Evolutionary conservation across 2,113 vertebrate genomes (phyloP), one percentile per base, ranked within the genome.

Genomic region (Trogon melanurus): DNA sequence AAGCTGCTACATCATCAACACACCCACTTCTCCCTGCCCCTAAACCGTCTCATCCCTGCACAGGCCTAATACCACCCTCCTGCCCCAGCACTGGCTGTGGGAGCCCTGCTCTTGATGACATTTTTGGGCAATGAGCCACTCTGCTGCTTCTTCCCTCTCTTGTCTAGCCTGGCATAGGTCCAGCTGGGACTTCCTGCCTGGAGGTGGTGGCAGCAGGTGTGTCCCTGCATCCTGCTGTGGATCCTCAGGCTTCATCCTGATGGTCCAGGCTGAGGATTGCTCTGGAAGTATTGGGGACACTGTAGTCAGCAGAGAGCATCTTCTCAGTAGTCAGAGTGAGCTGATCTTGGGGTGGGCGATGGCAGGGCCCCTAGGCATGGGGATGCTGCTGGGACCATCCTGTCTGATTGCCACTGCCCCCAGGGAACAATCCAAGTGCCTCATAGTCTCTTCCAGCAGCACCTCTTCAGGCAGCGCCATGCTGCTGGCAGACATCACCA

Each of bases 251-350:
- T 60, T 69, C 27, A 38, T 32, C 3, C 41, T 47, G 25, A 6
- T 36, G 13, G 12, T 47, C 26, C 41, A 26, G 5, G 6, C 75
- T 82, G 14, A 80, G 83, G 44, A 97, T 80, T 0, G 92, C 26
- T 34, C 89, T 92, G 54, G 97, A 85, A 79, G 96, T 83, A 65
- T 97, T 95, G 0, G 96, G 95, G 25, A 97, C 95, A 0, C 58
- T 94, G 69, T 96, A 97, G 91, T 96, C 95, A 1, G 92, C 58
- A 7, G 96, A 97, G 41, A 97, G 66, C 27, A 96, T 85, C 47
- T 97, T 96, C 1, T 96, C 60, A 97, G 91, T 41, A 41, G 41
- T 41, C 41, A 75, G 64, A 96, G 82, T 0, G 74, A 94, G 14
- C 27, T 65, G 67, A 97, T 95, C 82, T 96, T 96, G 0, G 82